These are phyloP conservation scores for Lapara coniferarum DNA, from an alignment of 2,888 invertebrate species.

Conservation along the genomic window DNA sequence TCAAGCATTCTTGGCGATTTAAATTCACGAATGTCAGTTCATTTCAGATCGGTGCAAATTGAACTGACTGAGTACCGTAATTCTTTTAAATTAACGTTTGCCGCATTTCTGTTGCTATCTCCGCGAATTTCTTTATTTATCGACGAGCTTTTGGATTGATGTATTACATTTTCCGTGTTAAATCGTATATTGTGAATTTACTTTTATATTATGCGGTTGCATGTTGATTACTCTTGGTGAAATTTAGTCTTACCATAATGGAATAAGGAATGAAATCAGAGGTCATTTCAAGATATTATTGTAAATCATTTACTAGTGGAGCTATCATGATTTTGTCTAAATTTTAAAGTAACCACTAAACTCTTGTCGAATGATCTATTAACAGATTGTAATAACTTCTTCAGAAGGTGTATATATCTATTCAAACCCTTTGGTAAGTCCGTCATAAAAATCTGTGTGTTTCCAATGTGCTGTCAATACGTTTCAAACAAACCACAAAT, in stretches of 20 bases:
- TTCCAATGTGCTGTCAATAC: neutral
- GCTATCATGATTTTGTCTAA: too few species aligned
- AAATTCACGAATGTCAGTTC: conserved; percentile 18
- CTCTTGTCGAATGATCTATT: too few species aligned
- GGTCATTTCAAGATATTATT: too few species aligned
- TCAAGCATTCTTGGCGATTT: conserved; percentile 2
- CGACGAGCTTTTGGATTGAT: conserved; percentile 18
- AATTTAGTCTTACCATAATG: too few species aligned
- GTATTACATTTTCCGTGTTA: neutral
- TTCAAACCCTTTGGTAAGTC: too few species aligned
- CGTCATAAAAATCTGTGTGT: too few species aligned
- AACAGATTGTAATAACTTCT: too few species aligned
- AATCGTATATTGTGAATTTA: neutral
- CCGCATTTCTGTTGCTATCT: conserved; percentile 1
- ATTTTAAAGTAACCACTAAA: too few species aligned
- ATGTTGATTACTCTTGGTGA: too few species aligned
- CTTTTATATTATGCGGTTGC: neutral
- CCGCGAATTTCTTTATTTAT: conserved; percentile 13
- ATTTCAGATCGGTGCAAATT: conserved; percentile 21
- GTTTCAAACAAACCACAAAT: neutral
- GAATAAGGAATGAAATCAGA: too few species aligned
- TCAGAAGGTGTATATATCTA: too few species aligned
- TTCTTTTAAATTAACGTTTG: conserved; percentile 15
- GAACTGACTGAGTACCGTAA: conserved; percentile 11
- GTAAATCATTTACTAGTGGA: too few species aligned